Evolutionary conservation across 2,113 vertebrate species (phyloP).

Genomic region (Gasterosteus aculeatus): DNA sequence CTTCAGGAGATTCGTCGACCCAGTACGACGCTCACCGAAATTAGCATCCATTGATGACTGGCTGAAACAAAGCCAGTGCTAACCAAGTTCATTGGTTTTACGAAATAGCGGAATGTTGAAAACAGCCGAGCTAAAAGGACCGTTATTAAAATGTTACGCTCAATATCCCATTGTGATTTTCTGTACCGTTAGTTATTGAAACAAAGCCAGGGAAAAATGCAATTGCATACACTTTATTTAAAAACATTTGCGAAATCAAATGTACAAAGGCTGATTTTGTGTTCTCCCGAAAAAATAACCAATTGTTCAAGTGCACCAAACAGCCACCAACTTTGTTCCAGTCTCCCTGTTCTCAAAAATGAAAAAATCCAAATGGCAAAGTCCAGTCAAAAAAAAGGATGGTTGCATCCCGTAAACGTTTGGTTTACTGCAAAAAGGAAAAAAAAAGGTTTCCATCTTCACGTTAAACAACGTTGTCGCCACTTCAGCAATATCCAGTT

Average conservation of each 20-base stretch:
- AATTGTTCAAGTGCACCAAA: conserved; percentile 52
- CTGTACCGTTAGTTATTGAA: conserved; percentile 52
- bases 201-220: conserved; percentile 64
- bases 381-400: conserved; percentile 62
- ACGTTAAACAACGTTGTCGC: conserved; percentile 88
- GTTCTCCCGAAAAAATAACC: conserved; percentile 43
- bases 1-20: not conserved
- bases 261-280: conserved; percentile 61
- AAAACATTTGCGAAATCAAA: conserved; percentile 70
- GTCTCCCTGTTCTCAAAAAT: conserved; percentile 53
- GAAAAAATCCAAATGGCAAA: conserved; percentile 52
- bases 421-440: conserved; percentile 52
- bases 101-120: conserved; percentile 7
- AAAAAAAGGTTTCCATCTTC: conserved; percentile 86
- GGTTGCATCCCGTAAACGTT: conserved; percentile 62
- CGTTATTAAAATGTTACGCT: not conserved
- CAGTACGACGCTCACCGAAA: not conserved
- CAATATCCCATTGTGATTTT: conserved; percentile 17
- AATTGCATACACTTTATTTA: conserved; percentile 75
- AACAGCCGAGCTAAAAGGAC: not conserved
- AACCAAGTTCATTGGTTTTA: conserved; percentile 12
- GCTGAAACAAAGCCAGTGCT: conserved; percentile 17
- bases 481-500: conserved; percentile 89
- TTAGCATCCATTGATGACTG: not conserved
- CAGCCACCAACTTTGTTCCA: conserved; percentile 47